Evolutionary conservation across 2,113 vertebrate species (phyloP).

Genomic region (Columba livia): DNA sequence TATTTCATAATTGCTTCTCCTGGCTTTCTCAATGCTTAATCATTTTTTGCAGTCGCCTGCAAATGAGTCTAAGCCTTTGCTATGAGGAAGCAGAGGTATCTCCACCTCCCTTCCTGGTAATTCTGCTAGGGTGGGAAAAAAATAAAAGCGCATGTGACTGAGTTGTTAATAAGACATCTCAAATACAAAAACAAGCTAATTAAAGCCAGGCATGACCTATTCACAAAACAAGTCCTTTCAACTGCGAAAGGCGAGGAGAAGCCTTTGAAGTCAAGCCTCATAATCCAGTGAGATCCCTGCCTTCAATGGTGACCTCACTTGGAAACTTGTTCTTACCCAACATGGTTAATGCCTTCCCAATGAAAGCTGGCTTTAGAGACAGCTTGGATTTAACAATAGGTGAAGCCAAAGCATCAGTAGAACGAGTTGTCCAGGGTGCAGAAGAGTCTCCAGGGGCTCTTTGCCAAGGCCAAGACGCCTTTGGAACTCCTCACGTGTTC

Average conservation of each 20-base stretch:
- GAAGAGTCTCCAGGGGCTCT: neutral
- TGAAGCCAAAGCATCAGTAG: neutral
- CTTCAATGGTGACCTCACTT: conserved; percentile 19
- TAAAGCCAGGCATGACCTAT: conserved; percentile 61
- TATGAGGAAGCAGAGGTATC: conserved; percentile 50
- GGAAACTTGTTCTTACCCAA: conserved; percentile 29
- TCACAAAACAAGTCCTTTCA: conserved; percentile 55
- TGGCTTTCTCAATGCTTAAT: conserved; percentile 46
- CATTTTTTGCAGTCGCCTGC: conserved; percentile 49
- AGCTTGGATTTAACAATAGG: neutral
- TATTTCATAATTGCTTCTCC: conserved; percentile 32
- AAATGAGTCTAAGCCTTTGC: conserved; percentile 33
- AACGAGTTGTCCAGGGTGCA: neutral
- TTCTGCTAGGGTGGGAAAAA: conserved; percentile 47
- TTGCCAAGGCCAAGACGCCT: fast-evolving
- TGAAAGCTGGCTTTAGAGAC: neutral
- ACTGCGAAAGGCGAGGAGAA: conserved; percentile 6
- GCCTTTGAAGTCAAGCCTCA: conserved; percentile 57
- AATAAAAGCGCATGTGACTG: conserved; percentile 27
- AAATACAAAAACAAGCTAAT: conserved; percentile 55
- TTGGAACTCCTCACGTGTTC: neutral
- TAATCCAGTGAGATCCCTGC: conserved; percentile 7
- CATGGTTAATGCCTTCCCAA: neutral
- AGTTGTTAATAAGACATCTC: conserved; percentile 33
- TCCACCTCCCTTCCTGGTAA: conserved; percentile 35